Percentiles rank a stretch among this genome's conserved stretches.
These are phyloP conservation scores for Pituophis catenifer DNA, from an alignment of 2,113 vertebrate genomes.

Conservation along the genomic window DNA sequence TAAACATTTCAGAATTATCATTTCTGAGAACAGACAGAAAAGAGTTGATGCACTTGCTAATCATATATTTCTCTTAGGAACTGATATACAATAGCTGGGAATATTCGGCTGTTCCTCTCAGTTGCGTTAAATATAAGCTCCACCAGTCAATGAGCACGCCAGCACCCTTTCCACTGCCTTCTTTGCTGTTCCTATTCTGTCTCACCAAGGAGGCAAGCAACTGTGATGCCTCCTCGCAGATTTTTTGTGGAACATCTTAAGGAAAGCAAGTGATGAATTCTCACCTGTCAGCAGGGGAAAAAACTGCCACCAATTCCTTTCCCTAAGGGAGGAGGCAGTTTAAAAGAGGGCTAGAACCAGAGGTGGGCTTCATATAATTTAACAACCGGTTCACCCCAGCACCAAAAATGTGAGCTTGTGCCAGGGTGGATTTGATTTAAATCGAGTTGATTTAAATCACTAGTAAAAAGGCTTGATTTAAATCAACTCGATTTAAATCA, in stretches of 20 bases:
- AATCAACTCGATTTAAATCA: no score
- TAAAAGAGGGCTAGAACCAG: not conserved
- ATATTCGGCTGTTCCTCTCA: not conserved
- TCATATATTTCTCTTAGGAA: not conserved
- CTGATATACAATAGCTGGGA: not conserved
- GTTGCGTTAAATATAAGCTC: not conserved
- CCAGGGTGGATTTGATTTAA: no score
- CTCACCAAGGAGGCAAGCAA: not conserved
- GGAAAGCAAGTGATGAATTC: not conserved
- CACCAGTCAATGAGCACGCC: not conserved
- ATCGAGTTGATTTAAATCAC: no score
- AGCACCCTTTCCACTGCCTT: not conserved
- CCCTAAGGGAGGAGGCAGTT: not conserved
- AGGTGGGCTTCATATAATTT: no score
- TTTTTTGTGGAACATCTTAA: not conserved
- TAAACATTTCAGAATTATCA: not conserved
- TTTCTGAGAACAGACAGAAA: not conserved
- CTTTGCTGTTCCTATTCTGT: not conserved
- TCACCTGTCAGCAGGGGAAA: not conserved
- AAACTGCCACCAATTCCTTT: not conserved
- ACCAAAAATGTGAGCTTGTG: no score
- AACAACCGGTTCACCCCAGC: no score
- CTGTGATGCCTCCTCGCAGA: not conserved
- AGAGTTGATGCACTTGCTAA: not conserved
- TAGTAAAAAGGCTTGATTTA: no score